Evolutionary conservation across 2,113 vertebrate genomes (phyloP).

Genomic region (Thoracochromis brauschi): DNA sequence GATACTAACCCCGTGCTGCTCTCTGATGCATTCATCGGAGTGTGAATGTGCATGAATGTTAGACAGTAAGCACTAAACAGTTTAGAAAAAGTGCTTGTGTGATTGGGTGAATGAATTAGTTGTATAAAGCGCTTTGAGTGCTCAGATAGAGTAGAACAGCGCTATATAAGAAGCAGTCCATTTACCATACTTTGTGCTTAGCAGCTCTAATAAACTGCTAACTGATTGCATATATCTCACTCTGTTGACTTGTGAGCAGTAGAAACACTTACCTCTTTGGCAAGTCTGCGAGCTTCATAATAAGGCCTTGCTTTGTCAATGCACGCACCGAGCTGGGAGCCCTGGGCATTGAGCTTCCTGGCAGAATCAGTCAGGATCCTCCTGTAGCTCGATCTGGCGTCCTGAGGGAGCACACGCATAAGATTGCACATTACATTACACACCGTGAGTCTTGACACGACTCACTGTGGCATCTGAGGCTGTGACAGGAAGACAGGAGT

Average conservation of each 20-base stretch:
- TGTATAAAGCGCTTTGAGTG: background rate
- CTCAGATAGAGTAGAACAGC: background rate
- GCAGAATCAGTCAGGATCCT: slow-evolving; percentile 86
- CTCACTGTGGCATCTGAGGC: background rate
- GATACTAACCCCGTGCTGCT: rapidly evolving
- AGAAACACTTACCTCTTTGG: slow-evolving; percentile 75
- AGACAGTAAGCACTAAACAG: rapidly evolving
- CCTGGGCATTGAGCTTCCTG: slow-evolving; percentile 81
- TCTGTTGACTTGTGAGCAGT: background rate
- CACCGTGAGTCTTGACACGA: background rate
- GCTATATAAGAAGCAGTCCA: rapidly evolving
- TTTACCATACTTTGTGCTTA: background rate
- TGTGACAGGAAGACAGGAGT: background rate
- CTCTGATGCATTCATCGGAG: rapidly evolving
- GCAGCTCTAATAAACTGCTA: background rate
- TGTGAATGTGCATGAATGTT: background rate
- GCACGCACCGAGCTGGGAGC: slow-evolving; percentile 82
- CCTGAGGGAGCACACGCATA: slow-evolving; percentile 58
- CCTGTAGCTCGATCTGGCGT: slow-evolving; percentile 85
- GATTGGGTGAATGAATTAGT: background rate
- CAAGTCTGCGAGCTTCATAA: slow-evolving; percentile 83
- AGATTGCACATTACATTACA: background rate
- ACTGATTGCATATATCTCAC: background rate
- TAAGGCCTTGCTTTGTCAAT: slow-evolving; percentile 89
- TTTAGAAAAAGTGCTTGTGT: background rate